phyloP scores from a whole-genome alignment of 2,797 vertebrate genomes.

The Martes flavigula region DNA sequence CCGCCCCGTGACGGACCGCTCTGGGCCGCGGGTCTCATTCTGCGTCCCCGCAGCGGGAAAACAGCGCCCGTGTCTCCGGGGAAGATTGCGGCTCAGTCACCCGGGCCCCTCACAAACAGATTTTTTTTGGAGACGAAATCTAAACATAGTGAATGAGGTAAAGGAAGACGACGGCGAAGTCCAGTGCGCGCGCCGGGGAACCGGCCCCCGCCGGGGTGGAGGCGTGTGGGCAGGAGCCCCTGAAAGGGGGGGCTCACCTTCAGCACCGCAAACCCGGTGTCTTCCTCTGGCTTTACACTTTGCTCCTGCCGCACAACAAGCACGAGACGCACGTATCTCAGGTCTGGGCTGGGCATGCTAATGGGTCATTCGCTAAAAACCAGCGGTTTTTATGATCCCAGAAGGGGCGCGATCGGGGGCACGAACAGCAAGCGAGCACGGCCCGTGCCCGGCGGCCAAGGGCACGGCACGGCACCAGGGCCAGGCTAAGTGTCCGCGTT shows the following conservation, averaged over 20 bases:
- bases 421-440: not conserved
- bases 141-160: not conserved
- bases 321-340: not conserved
- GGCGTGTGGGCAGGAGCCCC: not conserved
- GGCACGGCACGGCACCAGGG: not conserved
- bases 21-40: not conserved
- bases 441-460: too few relatives aligned
- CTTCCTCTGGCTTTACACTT: not conserved
- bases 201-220: not conserved
- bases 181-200: not conserved
- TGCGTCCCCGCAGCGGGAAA: not conserved
- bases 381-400: not conserved
- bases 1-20: not conserved
- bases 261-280: not conserved
- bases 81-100: not conserved
- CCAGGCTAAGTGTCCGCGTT: not conserved
- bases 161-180: not conserved
- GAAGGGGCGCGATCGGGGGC: not conserved
- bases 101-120: not conserved
- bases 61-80: not conserved
- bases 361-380: not conserved
- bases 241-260: not conserved
- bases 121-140: not conserved
- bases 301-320: not conserved
- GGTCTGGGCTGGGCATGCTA: not conserved